A percentile compares a stretch with the other conserved stretches of the same genome.
phyloP scores from a whole-genome alignment of 2,888 invertebrate genomes.

The Acanthosepion pharaonis region DNA sequence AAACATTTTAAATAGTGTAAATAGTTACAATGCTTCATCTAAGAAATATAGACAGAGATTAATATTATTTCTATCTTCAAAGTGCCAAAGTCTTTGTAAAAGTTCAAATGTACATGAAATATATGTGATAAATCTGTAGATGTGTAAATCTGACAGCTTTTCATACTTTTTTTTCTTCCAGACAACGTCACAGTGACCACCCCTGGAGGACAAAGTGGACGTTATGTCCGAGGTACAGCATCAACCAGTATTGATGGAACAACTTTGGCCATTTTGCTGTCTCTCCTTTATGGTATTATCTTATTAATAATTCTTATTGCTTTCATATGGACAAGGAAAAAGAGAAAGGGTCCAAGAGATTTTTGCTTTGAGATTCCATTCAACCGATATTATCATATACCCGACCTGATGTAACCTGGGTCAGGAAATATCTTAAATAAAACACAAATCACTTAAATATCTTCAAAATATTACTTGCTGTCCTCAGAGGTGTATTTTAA shows the following conservation, averaged over 20 bases:
- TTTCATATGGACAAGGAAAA: constrained; percentile 49
- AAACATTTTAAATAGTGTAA: no score
- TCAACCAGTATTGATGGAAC: constrained; percentile 52
- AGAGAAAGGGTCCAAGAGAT: constrained; percentile 52
- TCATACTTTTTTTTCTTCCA: not conserved
- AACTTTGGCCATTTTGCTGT: constrained; percentile 52
- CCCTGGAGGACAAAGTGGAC: not conserved
- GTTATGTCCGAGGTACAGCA: not conserved
- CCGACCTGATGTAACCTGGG: constrained; percentile 11
- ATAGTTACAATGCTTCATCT: no score
- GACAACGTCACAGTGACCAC: not conserved
- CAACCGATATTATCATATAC: constrained; percentile 34
- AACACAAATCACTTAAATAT: not conserved
- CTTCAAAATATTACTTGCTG: no score
- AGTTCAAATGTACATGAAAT: no score
- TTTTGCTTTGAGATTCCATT: constrained; percentile 54
- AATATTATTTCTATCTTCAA: no score
- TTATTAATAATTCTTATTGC: constrained; percentile 51
- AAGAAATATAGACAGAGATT: no score
- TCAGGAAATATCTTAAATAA: not conserved
- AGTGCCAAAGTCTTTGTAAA: no score
- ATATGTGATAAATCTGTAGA: no score
- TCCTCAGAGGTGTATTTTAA: no score
- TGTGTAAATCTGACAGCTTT: not conserved
- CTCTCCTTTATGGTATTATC: constrained; percentile 53